phyloP scores from a whole-genome alignment of 2,888 invertebrate species.

The Tachina fera region DNA sequence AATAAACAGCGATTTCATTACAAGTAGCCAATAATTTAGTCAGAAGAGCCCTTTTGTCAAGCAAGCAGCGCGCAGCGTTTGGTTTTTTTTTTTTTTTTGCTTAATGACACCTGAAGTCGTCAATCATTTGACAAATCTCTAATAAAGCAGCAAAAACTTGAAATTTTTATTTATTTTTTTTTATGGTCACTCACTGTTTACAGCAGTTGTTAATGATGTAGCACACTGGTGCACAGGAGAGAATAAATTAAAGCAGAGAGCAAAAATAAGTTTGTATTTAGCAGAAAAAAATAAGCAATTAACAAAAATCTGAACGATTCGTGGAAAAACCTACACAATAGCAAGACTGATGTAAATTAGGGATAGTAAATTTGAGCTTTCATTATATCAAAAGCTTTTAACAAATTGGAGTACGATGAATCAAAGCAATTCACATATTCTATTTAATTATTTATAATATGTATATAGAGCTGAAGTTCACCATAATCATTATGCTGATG shows the following conservation, averaged over 20 bases:
- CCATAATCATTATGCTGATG: no score
- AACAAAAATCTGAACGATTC: no score
- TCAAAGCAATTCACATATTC: no score
- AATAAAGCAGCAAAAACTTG: slow-evolving; percentile 61
- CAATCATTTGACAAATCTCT: slow-evolving; percentile 77
- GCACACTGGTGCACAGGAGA: slow-evolving; percentile 20
- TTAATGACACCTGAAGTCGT: slow-evolving; percentile 80
- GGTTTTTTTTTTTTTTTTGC: slow-evolving; percentile 30
- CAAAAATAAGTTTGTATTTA: background rate
- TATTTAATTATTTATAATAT: no score
- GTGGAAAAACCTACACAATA: background rate
- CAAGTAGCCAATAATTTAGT: slow-evolving; percentile 46
- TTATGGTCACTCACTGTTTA: slow-evolving; percentile 74
- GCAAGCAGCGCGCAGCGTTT: background rate
- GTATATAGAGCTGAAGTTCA: no score
- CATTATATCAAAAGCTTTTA: background rate
- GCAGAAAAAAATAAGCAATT: no score
- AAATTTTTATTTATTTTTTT: slow-evolving; percentile 30
- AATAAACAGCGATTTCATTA: slow-evolving; percentile 54
- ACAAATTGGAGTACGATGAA: no score
- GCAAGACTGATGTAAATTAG: background rate
- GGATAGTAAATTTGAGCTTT: no score
- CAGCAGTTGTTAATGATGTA: background rate
- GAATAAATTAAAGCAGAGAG: no score
- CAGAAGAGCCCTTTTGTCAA: slow-evolving; percentile 44